Base-by-base conservation (phyloP, 1,140 invertebrate genomes). In the Drosophila arizonae region DNA sequence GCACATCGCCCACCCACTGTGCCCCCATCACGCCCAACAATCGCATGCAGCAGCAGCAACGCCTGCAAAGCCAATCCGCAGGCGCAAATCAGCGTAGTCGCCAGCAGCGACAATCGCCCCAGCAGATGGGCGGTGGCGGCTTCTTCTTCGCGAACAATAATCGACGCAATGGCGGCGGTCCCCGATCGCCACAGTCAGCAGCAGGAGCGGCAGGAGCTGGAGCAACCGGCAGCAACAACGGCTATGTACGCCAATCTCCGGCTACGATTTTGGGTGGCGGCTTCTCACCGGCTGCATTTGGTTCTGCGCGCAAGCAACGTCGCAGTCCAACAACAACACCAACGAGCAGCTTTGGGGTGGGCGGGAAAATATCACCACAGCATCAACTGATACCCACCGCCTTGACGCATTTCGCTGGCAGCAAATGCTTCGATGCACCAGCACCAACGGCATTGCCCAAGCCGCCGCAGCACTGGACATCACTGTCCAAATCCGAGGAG, bases 391-490 rank as follows among this genome's bases (percentile, higher is more conserved):
- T 90, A 84, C 90, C 90, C 77, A 91, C 88, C 81, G 87, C 87
- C 50, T 75, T 90, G 65, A 90, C 91, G 79, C 92, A 93, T 77
- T 95, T 94, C 82, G 94, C 94, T 72, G 94, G 93, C 64, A 94
- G 94, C 63, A 94, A 94, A 77, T 94, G 94, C 78, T 93, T 93
- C 57, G 94, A 94, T 66, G 93, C 94, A 62, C 94, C 94, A 52
- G 92, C 93, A 69, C 93, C 94, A 39, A 93, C 93, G 52, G 93
- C 93, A 65, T 85, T 95, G 72, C 94, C 94, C 62, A 93, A 93
- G 81, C 94, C 94, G 55, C 94, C 94, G 30, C 82, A 92, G 60
- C 93, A 94, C 79, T 95, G 94, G 94, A 94, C 58, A 21, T 94
- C 58, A 15, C 67, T 88, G 13, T 52, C 77, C 51, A 84, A 87